Conservation (phyloP, 1,140 invertebrate genomes). For the Phymorhynchus buccinoides region DNA sequence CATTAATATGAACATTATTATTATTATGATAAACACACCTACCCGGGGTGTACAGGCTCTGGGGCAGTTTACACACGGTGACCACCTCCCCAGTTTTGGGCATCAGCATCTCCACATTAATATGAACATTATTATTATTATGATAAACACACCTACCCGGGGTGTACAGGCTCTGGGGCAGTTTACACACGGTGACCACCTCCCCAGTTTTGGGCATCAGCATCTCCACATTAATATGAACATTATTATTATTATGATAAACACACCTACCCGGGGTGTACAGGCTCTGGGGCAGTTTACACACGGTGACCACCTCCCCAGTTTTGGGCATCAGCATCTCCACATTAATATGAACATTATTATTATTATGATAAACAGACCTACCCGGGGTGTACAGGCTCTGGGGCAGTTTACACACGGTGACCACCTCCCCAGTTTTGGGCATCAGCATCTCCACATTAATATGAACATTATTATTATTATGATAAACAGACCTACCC, state of each 20-base stretch:
- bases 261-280: constrained; percentile 70
- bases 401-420: constrained; percentile 69
- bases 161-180: constrained; percentile 71
- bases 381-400: constrained; percentile 71
- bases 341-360: too few relatives aligned
- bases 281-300: constrained; percentile 70
- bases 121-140: too few relatives aligned
- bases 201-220: too few relatives aligned
- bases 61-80: constrained; percentile 69
- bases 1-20: too few relatives aligned
- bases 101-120: too few relatives aligned
- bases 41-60: constrained; percentile 72
- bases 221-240: too few relatives aligned
- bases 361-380: too few relatives aligned
- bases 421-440: constrained; percentile 65
- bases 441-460: neutral
- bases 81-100: too few relatives aligned
- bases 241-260: too few relatives aligned
- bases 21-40: constrained; percentile 18
- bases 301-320: constrained; percentile 66
- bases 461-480: too few relatives aligned
- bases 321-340: constrained; percentile 45
- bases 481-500: constrained; percentile 54
- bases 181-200: constrained; percentile 66
- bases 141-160: constrained; percentile 61